Evolutionary conservation across 2,797 vertebrate species (phyloP), one percentile per base, ranked within the genome.

Genomic region (Pseudochromis fuscus): DNA sequence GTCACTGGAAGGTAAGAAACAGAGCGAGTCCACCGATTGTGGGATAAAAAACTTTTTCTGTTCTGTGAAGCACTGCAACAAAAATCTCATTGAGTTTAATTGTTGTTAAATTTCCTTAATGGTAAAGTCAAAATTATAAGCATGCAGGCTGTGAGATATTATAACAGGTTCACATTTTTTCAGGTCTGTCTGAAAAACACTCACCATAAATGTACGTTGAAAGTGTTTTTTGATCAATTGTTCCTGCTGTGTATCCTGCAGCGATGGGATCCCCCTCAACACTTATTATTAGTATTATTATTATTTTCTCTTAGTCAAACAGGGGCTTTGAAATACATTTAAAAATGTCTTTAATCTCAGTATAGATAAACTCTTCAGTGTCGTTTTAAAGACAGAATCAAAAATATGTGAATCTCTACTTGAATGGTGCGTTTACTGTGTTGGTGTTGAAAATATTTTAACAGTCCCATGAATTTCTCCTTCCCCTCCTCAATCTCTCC

Each of bases 1-100:
- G 88, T 95, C 95, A 2, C 85, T 94, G 78, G 96, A 98, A 95
- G 97, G 97, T 98, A 98, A 94, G 94, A 75, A 46, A 64, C 1
- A 52, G 8, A 56, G 24, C 44, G 31, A 40, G 35, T 4, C 5
- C 21, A 30, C 30, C 3, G n/a, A n/a, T n/a, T n/a, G n/a, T n/a
- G n/a, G 0, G 4, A 2, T 16, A 7, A 5, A 3, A 37, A 42
- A 52, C 3, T 11, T 11, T 72, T 44, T 67, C 21, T 5, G 4
- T 42, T 40, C 7, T 28, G 16, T 55, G 12, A 12, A 55, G 19
- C 37, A 40, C 13, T 18, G 37, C 15, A 18, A 40, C 16, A 5
- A 42, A 7, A 42, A n/a, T n/a, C 16, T 13, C 8, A 1, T 27
- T 38, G 1, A n/a, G n/a, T n/a, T n/a, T n/a, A n/a, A n/a, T 53